Evolutionary conservation across 2,797 vertebrate species (phyloP), one percentile per base, ranked within the genome.

Genomic region (Coccyzus lansbergi): DNA sequence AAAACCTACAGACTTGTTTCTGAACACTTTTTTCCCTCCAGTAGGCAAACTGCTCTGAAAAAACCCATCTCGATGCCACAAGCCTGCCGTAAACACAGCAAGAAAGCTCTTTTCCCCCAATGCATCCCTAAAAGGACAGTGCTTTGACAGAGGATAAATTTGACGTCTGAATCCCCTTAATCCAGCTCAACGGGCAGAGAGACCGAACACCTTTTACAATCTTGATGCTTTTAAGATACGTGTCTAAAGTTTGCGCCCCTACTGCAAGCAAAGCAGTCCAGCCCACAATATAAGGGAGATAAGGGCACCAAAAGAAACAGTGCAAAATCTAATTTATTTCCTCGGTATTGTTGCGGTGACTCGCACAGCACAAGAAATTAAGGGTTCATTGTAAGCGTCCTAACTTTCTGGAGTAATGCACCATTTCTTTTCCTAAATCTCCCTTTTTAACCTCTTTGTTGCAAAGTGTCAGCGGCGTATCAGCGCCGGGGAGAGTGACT

Each of bases 391-490:
- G 96, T 97, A 84, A 95, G 72, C n/a, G 36, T 60, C 80, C 95
- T 83, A 97, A 97, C 91, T 97, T 98, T 91, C 79, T 19, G 28
- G 74, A 85, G 74, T 52, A 88, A 88, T 36, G 78, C 94, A 69
- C 90, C 74, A 0, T 89, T 94, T 29, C 83, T 81, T 88, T 95
- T 93, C 51, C 82, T 84, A 83, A 87, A 93, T 96, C 92, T 94
- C 93, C 98, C 97, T 97, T 95, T 94, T 90, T 97, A 87, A 94
- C 90, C 96, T 97, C 97, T 98, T 98, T 98, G 98, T 98, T 97
- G 97, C 55, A 5, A 91, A 46, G 95, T 98, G 97, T 98, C 98
- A 97, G 93, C 9, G 55, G 97, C 93, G 75, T 74, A 81, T 93
- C 95, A 94, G 95, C 19, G 25, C 19, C 2, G 34, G 33, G 29